Evolutionary conservation across 2,113 vertebrate genomes (phyloP).

Genomic region (Anser brachyrhynchus): DNA sequence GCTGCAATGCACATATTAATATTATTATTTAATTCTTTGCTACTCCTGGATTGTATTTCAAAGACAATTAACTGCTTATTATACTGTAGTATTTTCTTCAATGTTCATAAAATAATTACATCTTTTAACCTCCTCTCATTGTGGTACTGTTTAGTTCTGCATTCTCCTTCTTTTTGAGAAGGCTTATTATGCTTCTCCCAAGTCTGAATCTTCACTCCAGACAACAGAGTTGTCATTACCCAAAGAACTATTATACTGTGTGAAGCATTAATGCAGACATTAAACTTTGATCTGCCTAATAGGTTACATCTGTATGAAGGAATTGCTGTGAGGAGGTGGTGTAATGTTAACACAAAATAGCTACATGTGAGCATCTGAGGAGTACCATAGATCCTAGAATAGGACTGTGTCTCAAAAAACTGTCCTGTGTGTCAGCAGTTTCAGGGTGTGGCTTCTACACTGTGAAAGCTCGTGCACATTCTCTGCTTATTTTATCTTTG

Average conservation of each 20-base stretch:
- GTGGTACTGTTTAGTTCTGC: not conserved
- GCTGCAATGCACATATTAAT: not conserved
- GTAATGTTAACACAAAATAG: not conserved
- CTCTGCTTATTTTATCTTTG: not conserved
- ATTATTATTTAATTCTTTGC: not conserved
- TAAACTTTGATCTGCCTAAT: not conserved
- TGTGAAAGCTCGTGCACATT: not conserved
- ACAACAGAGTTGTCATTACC: not conserved
- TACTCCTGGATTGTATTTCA: not conserved
- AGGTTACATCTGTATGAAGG: not conserved
- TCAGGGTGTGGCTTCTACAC: not conserved
- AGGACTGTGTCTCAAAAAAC: not conserved
- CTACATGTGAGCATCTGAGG: not conserved
- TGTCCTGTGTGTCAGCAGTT: not conserved
- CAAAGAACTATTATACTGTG: fast-evolving
- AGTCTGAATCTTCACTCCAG: not conserved
- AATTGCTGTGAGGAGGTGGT: not conserved
- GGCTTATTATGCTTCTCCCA: not conserved
- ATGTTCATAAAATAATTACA: not conserved
- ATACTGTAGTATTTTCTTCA: not conserved
- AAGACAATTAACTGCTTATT: not conserved
- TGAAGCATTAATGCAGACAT: not conserved
- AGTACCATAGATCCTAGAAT: not conserved
- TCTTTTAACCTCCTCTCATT: fast-evolving
- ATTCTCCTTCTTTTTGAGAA: not conserved